Base-by-base conservation (phyloP, 2,113 vertebrate genomes). In the Triplophysa tibetana region DNA sequence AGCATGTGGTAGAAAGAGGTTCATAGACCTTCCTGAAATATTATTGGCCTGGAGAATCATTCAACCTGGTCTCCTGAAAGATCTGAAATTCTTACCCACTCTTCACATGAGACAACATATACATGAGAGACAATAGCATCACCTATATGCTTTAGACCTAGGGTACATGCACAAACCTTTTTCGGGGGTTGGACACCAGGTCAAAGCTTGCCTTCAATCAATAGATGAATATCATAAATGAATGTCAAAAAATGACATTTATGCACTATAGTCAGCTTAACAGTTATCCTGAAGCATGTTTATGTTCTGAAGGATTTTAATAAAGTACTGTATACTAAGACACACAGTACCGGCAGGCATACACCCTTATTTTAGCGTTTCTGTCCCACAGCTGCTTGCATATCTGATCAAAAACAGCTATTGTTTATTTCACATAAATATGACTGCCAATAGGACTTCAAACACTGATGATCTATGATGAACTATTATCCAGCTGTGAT, bases 401-500 rank as follows among this genome's bases (percentile, higher is more conserved):
- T 17, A 65, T 62, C 29, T 52, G 45, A 58, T 65, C 76, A 61
- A 21, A 26, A 69, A 69, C 48, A 80, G 78, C 50, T 58, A 80
- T 43, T 11, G 0, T 74, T 58, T 64, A 41, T 73, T 80, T 73
- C n/a, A 45, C 23, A 80, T 56, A 33, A 45, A 45, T n/a, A 64
- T 7, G 21, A 3, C 61, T 73, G 45, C 69, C 61, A 73, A 50
- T 73, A 66, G 23, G 19, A 74, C 61, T 74, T 80, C 23, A 73
- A 74, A 60, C 70, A 45, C 4, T 48, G 78, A 66, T 80, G 2
- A 6, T 45, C 50, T 66, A 48, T 33, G 61, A n/a, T 56, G 33
- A 80, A 79, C 68, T 70, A 63, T 17, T 33, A 56, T 58, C 62
- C 70, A 74, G 62, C 70, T 48, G 50, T 67, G 62, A 80, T 74